These are phyloP conservation scores for Enteromius argenteus DNA, from an alignment of 2,797 vertebrate species.

Conservation along the genomic window DNA sequence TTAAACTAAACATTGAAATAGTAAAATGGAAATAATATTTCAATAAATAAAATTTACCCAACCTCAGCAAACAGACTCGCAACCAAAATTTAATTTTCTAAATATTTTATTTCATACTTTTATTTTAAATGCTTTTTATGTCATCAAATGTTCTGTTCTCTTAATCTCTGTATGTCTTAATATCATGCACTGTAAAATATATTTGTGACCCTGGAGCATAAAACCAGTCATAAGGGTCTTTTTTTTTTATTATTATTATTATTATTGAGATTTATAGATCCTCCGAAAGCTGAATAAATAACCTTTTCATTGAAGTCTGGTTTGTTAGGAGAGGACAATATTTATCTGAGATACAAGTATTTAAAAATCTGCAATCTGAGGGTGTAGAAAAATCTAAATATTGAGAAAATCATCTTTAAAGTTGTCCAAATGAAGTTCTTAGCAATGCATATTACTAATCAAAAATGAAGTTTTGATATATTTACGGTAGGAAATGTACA, in stretches of 20 bases:
- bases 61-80: background rate
- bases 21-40: background rate
- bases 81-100: background rate
- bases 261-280: background rate
- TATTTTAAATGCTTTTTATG: background rate
- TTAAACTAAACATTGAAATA: background rate
- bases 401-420: background rate
- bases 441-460: background rate
- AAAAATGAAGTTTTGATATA: background rate
- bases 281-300: background rate
- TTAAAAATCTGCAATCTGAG: background rate
- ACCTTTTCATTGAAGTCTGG: background rate
- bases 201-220: background rate
- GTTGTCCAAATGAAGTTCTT: background rate
- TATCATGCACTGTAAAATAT: background rate
- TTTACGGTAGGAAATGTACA: background rate
- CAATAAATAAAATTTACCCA: background rate
- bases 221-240: background rate
- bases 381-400: background rate
- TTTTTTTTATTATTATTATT: background rate
- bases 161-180: background rate
- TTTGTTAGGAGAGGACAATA: background rate
- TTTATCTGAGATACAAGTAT: background rate
- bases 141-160: background rate
- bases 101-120: background rate